phyloP scores from a whole-genome alignment of 1,140 invertebrate genomes.

The Drosophila paulistorum region DNA sequence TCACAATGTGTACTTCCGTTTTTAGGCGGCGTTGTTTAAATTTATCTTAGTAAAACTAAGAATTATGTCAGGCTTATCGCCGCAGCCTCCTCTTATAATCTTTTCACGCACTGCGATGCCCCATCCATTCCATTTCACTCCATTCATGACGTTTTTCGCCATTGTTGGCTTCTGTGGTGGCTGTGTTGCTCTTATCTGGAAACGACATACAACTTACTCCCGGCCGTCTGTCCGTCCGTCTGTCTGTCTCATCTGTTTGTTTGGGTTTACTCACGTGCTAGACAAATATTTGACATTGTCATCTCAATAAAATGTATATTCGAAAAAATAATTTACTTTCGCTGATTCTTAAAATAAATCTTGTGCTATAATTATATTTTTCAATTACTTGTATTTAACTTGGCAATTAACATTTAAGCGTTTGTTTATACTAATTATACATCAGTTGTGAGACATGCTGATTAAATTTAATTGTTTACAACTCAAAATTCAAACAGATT shows the following conservation, averaged over 20 bases:
- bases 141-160: too few relatives aligned
- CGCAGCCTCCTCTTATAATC: too few relatives aligned
- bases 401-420: neutral
- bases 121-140: neutral
- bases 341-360: neutral
- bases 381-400: neutral
- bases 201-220: neutral
- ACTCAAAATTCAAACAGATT: too few relatives aligned
- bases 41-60: neutral
- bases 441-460: too few relatives aligned
- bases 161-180: neutral
- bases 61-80: conserved; percentile 10
- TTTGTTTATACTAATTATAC: neutral
- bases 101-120: neutral
- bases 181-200: neutral
- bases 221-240: neutral
- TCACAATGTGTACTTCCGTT: neutral
- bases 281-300: neutral
- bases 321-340: neutral
- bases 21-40: neutral
- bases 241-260: neutral
- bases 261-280: neutral
- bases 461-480: too few relatives aligned
- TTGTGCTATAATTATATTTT: neutral
- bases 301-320: neutral